Conservation (phyloP, 2,888 invertebrate genomes). For the Arrhopalites spinosus region DNA sequence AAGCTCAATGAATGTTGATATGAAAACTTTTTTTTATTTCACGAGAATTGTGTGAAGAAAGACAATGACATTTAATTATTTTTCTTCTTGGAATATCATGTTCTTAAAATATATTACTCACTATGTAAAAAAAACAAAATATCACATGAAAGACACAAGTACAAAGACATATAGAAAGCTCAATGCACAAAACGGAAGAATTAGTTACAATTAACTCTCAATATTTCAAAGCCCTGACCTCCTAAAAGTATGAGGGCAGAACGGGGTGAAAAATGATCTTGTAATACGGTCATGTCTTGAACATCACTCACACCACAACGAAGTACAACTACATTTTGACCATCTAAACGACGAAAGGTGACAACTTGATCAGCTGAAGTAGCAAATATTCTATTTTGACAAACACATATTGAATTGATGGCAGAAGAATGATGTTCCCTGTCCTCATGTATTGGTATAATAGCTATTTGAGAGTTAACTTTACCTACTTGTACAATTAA, state of each 20-base stretch:
- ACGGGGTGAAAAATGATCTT: not conserved
- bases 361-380: slow-evolving; percentile 28
- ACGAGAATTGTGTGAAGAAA: too few species aligned
- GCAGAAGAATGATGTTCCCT: slow-evolving; percentile 23
- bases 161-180: too few species aligned
- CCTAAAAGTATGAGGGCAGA: not conserved
- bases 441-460: slow-evolving; percentile 12
- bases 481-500: not conserved
- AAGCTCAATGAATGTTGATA: too few species aligned
- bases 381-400: slow-evolving; percentile 4
- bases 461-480: not conserved
- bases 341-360: slow-evolving; percentile 7
- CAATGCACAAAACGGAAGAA: too few species aligned
- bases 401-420: slow-evolving; percentile 13
- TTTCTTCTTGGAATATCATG: too few species aligned
- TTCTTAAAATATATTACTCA: too few species aligned
- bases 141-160: too few species aligned
- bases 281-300: slow-evolving; percentile 3
- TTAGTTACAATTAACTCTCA: not conserved
- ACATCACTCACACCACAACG: slow-evolving; percentile 25
- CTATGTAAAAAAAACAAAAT: too few species aligned
- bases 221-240: slow-evolving; percentile 30
- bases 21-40: too few species aligned
- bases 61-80: too few species aligned
- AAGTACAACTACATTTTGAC: not conserved